Percentiles rank a stretch among this genome's conserved stretches.
phyloP scores from a whole-genome alignment of 2,113 vertebrate species.

The Nematolebias whitei region DNA sequence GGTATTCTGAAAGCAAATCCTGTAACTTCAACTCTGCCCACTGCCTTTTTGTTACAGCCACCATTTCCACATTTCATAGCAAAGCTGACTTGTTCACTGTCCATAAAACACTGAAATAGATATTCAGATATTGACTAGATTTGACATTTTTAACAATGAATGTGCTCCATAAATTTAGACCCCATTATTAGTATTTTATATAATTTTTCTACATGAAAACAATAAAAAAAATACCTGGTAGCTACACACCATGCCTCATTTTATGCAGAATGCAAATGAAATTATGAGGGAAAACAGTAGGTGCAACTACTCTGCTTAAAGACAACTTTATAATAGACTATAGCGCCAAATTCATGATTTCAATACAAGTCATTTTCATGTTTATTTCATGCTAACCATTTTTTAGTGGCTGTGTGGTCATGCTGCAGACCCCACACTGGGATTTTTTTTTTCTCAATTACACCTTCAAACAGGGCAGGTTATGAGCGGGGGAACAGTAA shows the following conservation, averaged over 20 bases:
- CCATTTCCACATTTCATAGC: background rate
- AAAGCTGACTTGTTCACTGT: background rate
- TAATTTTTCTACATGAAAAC: background rate
- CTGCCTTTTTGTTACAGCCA: background rate
- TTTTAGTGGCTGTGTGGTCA: background rate
- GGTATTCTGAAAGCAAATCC: background rate
- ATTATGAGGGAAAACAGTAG: too few relatives aligned
- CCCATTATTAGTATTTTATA: too few relatives aligned
- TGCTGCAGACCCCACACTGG: slow-evolving; percentile 9
- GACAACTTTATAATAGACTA: background rate
- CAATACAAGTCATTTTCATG: slow-evolving; percentile 6
- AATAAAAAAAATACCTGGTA: background rate
- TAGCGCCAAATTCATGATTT: slow-evolving; percentile 15
- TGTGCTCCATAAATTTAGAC: too few relatives aligned
- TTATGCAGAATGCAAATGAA: too few relatives aligned
- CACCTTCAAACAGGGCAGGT: slow-evolving; percentile 26
- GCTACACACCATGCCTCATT: background rate
- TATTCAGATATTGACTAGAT: background rate
- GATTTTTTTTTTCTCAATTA: slow-evolving; percentile 42
- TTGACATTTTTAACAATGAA: background rate
- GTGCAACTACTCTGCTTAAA: background rate
- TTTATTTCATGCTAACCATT: slow-evolving; percentile 8
- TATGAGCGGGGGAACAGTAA: slow-evolving; percentile 12
- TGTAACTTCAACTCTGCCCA: background rate
- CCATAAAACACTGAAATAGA: background rate